Evolutionary conservation across 2,888 invertebrate species (phyloP), one percentile per base, ranked within the genome.

Genomic region (Dasysyrphus tricinctus): DNA sequence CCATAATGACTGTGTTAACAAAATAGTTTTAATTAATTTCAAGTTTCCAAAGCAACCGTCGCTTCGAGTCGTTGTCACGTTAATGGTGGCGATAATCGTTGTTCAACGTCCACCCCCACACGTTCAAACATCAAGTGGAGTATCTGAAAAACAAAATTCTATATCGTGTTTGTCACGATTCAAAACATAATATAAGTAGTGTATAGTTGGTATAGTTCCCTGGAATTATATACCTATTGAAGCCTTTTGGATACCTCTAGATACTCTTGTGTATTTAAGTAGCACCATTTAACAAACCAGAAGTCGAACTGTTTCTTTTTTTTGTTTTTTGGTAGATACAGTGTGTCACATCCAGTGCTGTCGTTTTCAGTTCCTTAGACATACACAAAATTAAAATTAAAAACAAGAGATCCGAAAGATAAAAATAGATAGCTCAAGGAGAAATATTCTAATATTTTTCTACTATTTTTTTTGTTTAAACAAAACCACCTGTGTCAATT

Each of bases 11-110:
- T 70, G 51, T 84, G 80, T 84, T 84, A 75, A 80, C 75, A 81
- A 78, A 85, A 85, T 81, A 65, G 61, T 77, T 81, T 74, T 79
- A 85, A 80, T 85, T 85, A 85, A 77, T 78, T 77, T 74, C 49
- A 5, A 76, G 42, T 49, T 74, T 51, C 51, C 29, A 54, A 74
- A 57, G 42, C 49, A 65, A 65, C 61, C 44, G 63, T 56, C 37
- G 56, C 44, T 19, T 51, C 24, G 24, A 1, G 24, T 24, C 24
- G 24, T 24, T 44, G 63, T 56, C 37, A 49, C 44, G 29, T 51
- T 85, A 81, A 81, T 85, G 67, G 51, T 61, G 80, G 51, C 57
- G 83, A 37, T 80, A 75, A 80, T 75, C 72, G 59, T 54, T 54
- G 72, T 59, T 67, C 67, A 67, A 19, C 67, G 49, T 67, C 61